A percentile compares a stretch with the other conserved stretches of the same genome.
Evolutionary conservation across 2,888 invertebrate species (phyloP).

Genomic region (Latheticus oryzae): DNA sequence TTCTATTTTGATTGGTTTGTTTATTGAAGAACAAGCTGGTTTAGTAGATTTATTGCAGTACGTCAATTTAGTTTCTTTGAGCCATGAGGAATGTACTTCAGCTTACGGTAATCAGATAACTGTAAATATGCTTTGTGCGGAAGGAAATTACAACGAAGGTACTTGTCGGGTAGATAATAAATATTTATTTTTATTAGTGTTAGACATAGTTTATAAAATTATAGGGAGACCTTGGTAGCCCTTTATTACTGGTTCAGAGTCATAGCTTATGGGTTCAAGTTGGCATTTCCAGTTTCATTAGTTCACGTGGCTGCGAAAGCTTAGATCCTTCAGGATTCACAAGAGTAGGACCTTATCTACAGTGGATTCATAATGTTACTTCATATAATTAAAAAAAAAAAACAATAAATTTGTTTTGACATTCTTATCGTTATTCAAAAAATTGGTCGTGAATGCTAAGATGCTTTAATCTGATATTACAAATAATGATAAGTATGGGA

Average conservation of each 20-base stretch:
- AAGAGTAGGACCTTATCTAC: slow-evolving; percentile 15
- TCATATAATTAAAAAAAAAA: background rate
- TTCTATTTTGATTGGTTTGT: background rate
- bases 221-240: slow-evolving; percentile 27
- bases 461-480: no score
- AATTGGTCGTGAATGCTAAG: no score
- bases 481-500: no score
- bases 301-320: slow-evolving; percentile 21
- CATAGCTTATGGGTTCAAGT: slow-evolving; percentile 5
- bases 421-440: no score
- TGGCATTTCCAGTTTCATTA: slow-evolving; percentile 14
- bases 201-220: background rate
- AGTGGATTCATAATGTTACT: slow-evolving; percentile 20
- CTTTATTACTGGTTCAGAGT: slow-evolving; percentile 7
- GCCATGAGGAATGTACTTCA: slow-evolving; percentile 23
- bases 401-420: no score
- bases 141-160: slow-evolving; percentile 30
- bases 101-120: slow-evolving; percentile 16
- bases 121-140: slow-evolving; percentile 19
- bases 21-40: slow-evolving; percentile 9
- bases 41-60: slow-evolving; percentile 12
- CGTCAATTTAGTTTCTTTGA: slow-evolving; percentile 15
- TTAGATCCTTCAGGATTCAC: slow-evolving; percentile 24
- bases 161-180: slow-evolving; percentile 23
- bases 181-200: background rate